Evolutionary conservation across 1,140 invertebrate genomes (phyloP).

Genomic region (Battus philenor): DNA sequence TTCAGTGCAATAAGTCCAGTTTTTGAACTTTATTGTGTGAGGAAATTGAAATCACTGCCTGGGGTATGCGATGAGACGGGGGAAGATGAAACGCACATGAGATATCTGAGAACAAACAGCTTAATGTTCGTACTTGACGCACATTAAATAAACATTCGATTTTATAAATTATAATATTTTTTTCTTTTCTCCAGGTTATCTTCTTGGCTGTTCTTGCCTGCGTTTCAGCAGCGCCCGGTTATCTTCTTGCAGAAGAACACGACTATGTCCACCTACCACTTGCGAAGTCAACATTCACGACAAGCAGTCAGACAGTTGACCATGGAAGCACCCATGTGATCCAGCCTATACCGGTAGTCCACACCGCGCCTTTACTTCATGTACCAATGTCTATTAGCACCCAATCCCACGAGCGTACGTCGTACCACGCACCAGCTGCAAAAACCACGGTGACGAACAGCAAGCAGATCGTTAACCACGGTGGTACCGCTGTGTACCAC

Average conservation of each 20-base stretch:
- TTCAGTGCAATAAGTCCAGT: too few species aligned
- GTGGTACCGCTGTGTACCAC: conserved; percentile 43
- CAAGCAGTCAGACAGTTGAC: conserved; percentile 51
- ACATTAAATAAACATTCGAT: too few species aligned
- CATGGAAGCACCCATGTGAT: conserved; percentile 44
- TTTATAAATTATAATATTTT: too few species aligned
- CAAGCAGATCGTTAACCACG: conserved; percentile 56
- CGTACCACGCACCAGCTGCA: conserved; percentile 29
- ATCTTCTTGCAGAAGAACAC: conserved; percentile 19
- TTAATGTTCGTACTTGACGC: too few species aligned
- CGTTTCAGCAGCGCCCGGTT: conserved; percentile 54
- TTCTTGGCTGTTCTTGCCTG: conserved; percentile 52
- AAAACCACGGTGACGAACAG: conserved; percentile 53
- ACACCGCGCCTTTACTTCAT: conserved; percentile 21
- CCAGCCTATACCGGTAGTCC: conserved; percentile 38
- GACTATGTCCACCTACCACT: conserved; percentile 22
- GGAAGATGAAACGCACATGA: too few species aligned
- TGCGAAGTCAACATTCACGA: conserved; percentile 47
- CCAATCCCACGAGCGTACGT: conserved; percentile 6
- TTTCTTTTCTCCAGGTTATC: conserved; percentile 47
- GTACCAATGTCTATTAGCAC: conserved; percentile 14
- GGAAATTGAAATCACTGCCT: too few species aligned
- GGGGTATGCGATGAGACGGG: too few species aligned
- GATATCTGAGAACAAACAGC: too few species aligned
- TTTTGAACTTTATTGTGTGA: too few species aligned